Base-by-base conservation (phyloP, 2,888 invertebrate genomes). In the Coecobrya sp. region DNA sequence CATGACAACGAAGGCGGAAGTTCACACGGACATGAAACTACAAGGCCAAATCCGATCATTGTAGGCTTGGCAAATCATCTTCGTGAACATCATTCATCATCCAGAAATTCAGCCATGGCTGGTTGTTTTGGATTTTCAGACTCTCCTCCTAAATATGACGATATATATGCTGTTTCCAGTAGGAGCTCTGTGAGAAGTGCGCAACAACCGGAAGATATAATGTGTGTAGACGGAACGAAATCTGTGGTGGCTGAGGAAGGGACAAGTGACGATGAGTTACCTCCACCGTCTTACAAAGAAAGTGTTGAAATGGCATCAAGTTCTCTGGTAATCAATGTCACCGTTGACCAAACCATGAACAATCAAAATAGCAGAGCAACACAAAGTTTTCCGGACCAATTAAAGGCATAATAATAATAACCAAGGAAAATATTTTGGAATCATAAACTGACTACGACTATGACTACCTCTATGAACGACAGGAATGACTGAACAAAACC, bases 71-170 rank as follows among this genome's bases (percentile, higher is more conserved):
- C 89, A 59, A 89, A 92, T 55, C 89, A 92, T 49, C 81, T 92
- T n/a, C 76, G 92, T 76, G 89, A 89, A 62, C 86, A 89, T 65
- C 91, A 93, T 76, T 88, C 91, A 25, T 93, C 90, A 0, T 2
- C 91, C 4, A 70, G 92, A 30, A 85, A 92, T 59, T 86, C 92
- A 0, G 86, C 86, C 2, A 45, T 86, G 22, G 65, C 86, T 36
- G 92, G 87, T 11, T 87, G 82, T 27, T 79, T 90, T 45, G 93
- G 87, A 52, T 85, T 79, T 68, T 36, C 79, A 1, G 91, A 93
- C 45, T 85, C 81, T 10, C 93, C 93, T 45, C 93, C 93, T n/a
- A 65, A 79, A 59, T 93, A 93, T 82, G 93, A 91, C 16, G 93
- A 93, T 49, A 85, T 93, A 22, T 93, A 87, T 65, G 45, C 25